phyloP scores from a whole-genome alignment of 2,888 invertebrate species.

The Thera britannica region DNA sequence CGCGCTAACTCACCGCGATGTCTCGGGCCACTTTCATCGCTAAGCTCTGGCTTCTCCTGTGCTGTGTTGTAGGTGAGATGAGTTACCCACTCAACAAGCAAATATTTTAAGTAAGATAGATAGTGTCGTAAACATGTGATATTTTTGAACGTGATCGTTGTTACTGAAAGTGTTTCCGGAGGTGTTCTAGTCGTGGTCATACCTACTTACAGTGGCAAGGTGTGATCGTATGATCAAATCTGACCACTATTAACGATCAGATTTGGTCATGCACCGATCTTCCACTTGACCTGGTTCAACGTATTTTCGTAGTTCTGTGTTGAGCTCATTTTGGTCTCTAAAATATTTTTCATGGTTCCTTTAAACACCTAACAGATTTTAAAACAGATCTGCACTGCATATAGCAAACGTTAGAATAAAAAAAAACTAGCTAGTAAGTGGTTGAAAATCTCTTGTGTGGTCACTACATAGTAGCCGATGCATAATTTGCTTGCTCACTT shows the following conservation, averaged over 20 bases:
- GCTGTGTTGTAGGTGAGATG: constrained; percentile 64
- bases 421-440: no score
- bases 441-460: no score
- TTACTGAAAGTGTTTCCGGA: constrained; percentile 13
- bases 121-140: constrained; percentile 16
- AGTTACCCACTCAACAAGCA: constrained; percentile 18
- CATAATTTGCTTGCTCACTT: no score
- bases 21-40: constrained; percentile 15
- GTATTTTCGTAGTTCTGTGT: constrained; percentile 7
- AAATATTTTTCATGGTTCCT: background rate
- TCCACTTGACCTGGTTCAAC: background rate
- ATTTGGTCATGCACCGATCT: constrained; percentile 11
- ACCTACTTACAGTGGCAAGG: background rate
- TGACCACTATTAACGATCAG: background rate
- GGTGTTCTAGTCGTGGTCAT: constrained; percentile 6
- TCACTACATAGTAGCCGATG: no score
- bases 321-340: constrained; percentile 7
- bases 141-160: constrained; percentile 25
- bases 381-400: no score
- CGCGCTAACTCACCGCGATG: constrained; percentile 21
- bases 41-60: constrained; percentile 53
- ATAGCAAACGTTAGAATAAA: no score
- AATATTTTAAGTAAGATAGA: background rate
- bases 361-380: no score
- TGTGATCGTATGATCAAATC: background rate